A percentile compares a stretch with the other conserved stretches of the same genome.
Evolutionary conservation across 2,797 vertebrate genomes (phyloP).

Genomic region (Alca torda): DNA sequence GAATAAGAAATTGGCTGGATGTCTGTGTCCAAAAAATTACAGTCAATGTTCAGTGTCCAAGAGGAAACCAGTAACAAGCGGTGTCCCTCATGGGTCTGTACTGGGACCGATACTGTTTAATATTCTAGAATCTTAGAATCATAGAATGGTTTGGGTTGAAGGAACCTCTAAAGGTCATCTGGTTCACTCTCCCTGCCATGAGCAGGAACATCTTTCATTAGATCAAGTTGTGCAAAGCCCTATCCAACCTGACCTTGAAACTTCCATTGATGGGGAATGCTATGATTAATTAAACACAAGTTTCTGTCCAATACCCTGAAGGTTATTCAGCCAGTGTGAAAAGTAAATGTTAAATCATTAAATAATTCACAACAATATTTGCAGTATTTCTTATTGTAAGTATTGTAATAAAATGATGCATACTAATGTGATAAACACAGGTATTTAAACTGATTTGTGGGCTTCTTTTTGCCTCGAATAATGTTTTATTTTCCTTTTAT

Average conservation of each 20-base stretch:
- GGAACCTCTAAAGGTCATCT: background rate
- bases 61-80: background rate
- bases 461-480: background rate
- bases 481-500: background rate
- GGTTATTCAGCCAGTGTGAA: background rate
- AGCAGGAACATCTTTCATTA: background rate
- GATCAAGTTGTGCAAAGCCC: background rate
- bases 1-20: background rate
- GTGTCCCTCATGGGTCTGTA: background rate
- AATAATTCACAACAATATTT: background rate
- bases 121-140: background rate
- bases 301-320: background rate
- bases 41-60: background rate
- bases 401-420: background rate
- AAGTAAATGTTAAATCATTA: background rate
- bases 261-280: background rate
- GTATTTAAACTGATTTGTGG: background rate
- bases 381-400: background rate
- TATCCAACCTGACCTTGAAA: background rate
- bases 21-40: background rate
- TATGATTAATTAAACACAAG: background rate
- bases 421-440: background rate
- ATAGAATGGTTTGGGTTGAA: background rate
- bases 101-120: background rate
- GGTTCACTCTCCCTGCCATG: background rate